Evolutionary conservation across 2,113 vertebrate genomes (phyloP), one percentile per base, ranked within the genome.

Genomic region (Siphamia tubifer): DNA sequence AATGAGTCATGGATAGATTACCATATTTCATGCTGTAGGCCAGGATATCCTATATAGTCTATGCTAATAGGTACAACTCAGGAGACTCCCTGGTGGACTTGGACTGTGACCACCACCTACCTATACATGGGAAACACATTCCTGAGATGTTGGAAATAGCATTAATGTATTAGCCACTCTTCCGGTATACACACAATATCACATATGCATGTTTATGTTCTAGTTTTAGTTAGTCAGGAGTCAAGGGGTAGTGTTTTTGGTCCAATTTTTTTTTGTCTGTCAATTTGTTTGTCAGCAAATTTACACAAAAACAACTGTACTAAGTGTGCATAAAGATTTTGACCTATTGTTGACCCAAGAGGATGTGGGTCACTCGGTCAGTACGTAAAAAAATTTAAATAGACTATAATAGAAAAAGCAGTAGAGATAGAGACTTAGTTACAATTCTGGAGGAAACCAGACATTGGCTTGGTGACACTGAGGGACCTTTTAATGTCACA

Each of bases 1-100:
- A 84, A 79, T 87, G 87, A 87, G 51, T 89, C 85, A 89, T 76
- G 51, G 74, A 42, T 48, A 81, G 83, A 87, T 86, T 87, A 86
- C 40, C 83, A 84, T 81, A 79, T 64, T 58, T 62, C 58, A 68
- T 61, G 68, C 79, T 87, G 70, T 77, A 81, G 78, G 76, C 64
- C 81, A 82, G 83, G 85, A 87, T 89, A 87, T 89, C 82, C 84
- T 69, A 77, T 79, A 74, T 73, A 65, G 78, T 66, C 73, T 73
- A 68, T 73, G 73, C 82, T 85, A 78, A 85, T 77, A 79, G 71
- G 60, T 65, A 44, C 68, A 74, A 66, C 57, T 63, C 45, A 42
- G 58, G 64, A 57, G 74, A 64, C 47, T 67, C 19, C 40, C 69
- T 34, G 30, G 63, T 65, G 66, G 71, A 71, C 43, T 43, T 65